Base-by-base conservation (phyloP, 2,888 invertebrate species). In the Unio pictorum region DNA sequence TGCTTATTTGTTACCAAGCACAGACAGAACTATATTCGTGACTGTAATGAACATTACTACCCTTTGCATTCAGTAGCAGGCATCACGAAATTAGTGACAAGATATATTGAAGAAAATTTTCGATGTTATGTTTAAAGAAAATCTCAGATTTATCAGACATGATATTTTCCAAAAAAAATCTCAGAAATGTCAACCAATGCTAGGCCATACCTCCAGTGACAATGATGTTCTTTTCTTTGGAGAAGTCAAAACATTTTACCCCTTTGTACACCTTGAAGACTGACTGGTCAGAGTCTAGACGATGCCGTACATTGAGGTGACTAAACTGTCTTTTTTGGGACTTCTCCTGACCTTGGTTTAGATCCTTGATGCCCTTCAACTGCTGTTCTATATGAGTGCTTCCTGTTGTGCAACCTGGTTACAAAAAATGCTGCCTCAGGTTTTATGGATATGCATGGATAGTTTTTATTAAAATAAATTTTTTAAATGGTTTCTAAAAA, bases 191-290 rank as follows among this genome's bases (percentile, higher is more conserved):
- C 45, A 3, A 3, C 11, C 45, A 45, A 45, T 45, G 11, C 2
- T 45, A 2, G 3, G 45, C 15, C 45, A 45, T 71, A 82, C 90
- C 90, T 70, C 90, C 90, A 34, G 90, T 90, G 28, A 90, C 87
- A 62, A 90, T 84, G 64, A 90, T 83, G 74, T 89, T 90, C 74
- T 89, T 90, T 45, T 83, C 81, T 68, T 88, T 88, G 56, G 87
- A 88, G 75, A 89, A 89, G 74, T 89, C 88, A 76, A 90, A 90
- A 71, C 89, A 88, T 73, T 90, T 90, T 26, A 90, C 90, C 28
- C 90, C 90, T 75, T 90, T 90, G 78, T 90, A 88, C 5, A 90
- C 88, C 64, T 85, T 87, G 78, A 90, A 90, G 55, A 89, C 86
- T 34, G 87, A 81, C 74, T 90, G 87, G 76, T 90, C 90, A 15